Conservation (phyloP, 2,113 vertebrate genomes). For the Cryptoleucopteryx plumbea region DNA sequence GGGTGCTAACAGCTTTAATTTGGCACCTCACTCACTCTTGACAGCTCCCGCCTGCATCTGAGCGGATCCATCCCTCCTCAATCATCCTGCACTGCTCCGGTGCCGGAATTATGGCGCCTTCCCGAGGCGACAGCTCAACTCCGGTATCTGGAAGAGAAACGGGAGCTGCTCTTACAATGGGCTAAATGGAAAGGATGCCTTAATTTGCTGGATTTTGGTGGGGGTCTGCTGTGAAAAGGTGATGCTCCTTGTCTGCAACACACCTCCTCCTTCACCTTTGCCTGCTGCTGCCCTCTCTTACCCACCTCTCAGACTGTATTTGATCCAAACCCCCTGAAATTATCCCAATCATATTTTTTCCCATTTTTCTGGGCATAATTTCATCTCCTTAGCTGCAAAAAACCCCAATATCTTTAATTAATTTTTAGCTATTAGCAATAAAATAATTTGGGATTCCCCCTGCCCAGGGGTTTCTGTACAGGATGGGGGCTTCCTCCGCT, state of each 20-base stretch:
- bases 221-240: neutral
- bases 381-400: neutral
- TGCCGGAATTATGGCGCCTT: rapidly evolving
- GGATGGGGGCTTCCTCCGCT: neutral
- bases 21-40: neutral
- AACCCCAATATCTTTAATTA: neutral
- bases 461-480: neutral
- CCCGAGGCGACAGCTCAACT: neutral
- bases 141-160: neutral
- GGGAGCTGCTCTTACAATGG: neutral
- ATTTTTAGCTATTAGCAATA: neutral
- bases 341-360: neutral
- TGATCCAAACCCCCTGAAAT: neutral
- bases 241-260: too few species aligned
- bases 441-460: neutral
- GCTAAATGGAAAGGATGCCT: neutral
- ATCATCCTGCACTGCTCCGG: neutral
- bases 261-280: neutral
- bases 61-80: neutral
- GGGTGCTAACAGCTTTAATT: neutral
- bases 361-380: neutral
- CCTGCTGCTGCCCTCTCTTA: neutral
- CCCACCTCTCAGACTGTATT: neutral
- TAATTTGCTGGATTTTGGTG: neutral
- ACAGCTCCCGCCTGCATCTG: rapidly evolving